phyloP scores from a whole-genome alignment of 2,888 invertebrate species.

The Gortyna flavago region DNA sequence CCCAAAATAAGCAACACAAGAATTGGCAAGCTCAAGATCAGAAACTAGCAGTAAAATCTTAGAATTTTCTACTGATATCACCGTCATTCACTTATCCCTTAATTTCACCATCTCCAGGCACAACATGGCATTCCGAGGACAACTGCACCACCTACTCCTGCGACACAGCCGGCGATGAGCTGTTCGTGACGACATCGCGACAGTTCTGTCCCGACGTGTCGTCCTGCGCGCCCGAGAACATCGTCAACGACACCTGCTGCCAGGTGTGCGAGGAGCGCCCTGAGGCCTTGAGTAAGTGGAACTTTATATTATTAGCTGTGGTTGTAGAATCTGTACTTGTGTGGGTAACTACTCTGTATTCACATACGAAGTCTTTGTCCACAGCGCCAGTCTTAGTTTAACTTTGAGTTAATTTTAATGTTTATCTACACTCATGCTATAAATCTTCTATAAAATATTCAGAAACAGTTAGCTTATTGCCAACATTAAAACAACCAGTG shows the following conservation, averaged over 20 bases:
- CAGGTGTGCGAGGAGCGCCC: slow-evolving; percentile 90
- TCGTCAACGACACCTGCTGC: slow-evolving; percentile 92
- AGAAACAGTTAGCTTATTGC: no score
- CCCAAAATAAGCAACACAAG: background rate
- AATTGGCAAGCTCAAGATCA: background rate
- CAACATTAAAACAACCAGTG: no score
- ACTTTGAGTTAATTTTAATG: no score
- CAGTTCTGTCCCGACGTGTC: slow-evolving; percentile 91
- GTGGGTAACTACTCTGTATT: no score
- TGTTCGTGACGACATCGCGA: slow-evolving; percentile 88
- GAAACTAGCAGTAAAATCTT: background rate
- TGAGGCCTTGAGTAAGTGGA: slow-evolving; percentile 82
- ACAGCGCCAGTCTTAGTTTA: no score
- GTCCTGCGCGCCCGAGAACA: slow-evolving; percentile 89
- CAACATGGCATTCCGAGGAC: slow-evolving; percentile 91
- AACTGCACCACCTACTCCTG: slow-evolving; percentile 92
- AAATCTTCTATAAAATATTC: no score
- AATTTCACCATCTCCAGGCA: slow-evolving; percentile 70
- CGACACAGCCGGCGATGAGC: slow-evolving; percentile 80
- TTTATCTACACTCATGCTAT: no score
- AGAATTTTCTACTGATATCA: background rate
- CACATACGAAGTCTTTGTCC: no score
- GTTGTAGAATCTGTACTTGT: background rate
- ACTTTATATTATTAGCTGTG: background rate
- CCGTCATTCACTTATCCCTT: background rate